Base-by-base conservation (phyloP, 2,888 invertebrate species). In the Ophion slaviceki region DNA sequence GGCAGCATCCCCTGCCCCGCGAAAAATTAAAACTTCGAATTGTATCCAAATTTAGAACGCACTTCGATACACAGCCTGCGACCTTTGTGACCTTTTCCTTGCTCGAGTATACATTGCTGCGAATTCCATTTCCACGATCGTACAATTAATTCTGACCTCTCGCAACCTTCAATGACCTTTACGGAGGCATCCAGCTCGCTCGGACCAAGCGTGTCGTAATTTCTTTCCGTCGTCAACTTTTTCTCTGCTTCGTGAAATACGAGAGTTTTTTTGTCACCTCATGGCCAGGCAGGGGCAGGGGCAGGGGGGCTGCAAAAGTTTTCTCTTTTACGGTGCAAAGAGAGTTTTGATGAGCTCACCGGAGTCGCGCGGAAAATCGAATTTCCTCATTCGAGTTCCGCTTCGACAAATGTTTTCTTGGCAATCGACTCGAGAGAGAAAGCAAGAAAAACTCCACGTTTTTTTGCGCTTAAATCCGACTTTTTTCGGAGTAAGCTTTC, bases 151-250 rank as follows among this genome's bases (percentile, higher is more conserved):
- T 36, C 57, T n/a, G 57, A 57, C 57, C 40, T 53, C 17, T 28
- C 45, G n/a, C 10, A 20, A 80, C 6, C 80, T 84, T 80, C 62
- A 71, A 66, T 74, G 36, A 68, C 28, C 36, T 77, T 59, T 10
- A 68, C 59, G 7, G 10, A 53, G 53, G 47, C 64, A 76, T 20
- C 64, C 66, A 66, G 62, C 66, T 80, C 47, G 66, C 61, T 72
- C 59, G 67, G 74, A 81, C 28, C 17, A 14, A 66, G 53, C 53
- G 53, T 53, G 20, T n/a, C 47, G 47, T 76, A 66, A 76, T 76
- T 32, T 68, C 68, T 82, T 84, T 82, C 67, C 75, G 40, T 81
- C 82, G 75, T 59, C 86, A 85, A 88, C 79, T 85, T 89, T 87
- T 84, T 74, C 74, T 24, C 70, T 75, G 70, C 80, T 82, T 79